Percentiles rank a stretch among this genome's conserved stretches.
Conservation (phyloP, 2,797 vertebrate genomes). For the Pangasius macronema region DNA sequence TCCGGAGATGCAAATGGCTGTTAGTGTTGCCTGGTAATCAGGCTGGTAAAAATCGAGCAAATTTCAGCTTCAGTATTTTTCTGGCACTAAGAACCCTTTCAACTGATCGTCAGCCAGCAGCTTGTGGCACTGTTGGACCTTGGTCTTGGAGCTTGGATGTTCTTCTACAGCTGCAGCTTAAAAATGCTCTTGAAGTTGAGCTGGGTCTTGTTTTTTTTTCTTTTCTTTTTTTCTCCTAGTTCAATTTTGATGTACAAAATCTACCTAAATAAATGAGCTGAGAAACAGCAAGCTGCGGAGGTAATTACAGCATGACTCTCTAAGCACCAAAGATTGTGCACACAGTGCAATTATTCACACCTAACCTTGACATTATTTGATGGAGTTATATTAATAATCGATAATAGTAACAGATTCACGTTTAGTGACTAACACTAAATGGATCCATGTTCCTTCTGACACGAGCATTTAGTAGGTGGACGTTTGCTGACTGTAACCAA, state of each 20-base stretch:
- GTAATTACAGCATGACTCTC: background rate
- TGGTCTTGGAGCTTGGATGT: conserved; percentile 3
- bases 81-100: background rate
- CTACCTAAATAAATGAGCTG: background rate
- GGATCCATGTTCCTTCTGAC: background rate
- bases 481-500: background rate
- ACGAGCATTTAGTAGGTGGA: background rate
- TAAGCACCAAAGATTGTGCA: background rate
- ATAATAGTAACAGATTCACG: background rate
- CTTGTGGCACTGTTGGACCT: conserved; percentile 16
- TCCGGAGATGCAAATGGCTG: background rate
- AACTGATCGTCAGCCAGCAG: conserved; percentile 11
- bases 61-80: background rate
- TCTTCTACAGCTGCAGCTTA: background rate
- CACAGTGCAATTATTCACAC: background rate
- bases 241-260: background rate
- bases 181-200: background rate
- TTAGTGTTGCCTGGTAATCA: background rate
- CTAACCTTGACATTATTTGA: background rate
- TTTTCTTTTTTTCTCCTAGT: background rate
- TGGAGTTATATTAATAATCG: background rate
- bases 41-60: background rate
- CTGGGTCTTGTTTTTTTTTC: background rate
- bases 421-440: background rate
- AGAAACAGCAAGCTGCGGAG: background rate